phyloP scores from a whole-genome alignment of 1,140 invertebrate species.

The Cecropterus lyciades region DNA sequence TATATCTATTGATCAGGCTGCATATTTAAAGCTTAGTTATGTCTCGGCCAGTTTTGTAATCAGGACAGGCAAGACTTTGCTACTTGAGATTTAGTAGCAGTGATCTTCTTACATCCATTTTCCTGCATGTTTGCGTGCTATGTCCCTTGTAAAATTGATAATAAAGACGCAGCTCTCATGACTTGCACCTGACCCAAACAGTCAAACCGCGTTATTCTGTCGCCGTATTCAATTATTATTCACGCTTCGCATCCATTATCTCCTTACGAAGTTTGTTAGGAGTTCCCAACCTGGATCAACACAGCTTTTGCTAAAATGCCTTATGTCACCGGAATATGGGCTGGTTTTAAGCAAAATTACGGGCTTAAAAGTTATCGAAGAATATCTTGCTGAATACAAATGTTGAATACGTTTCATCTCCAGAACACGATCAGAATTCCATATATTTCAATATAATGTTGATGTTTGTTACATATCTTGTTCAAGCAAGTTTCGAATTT shows the following conservation, averaged over 20 bases:
- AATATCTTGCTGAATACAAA: neutral
- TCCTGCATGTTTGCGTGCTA: too few species aligned
- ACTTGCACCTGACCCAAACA: neutral
- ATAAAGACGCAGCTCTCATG: neutral
- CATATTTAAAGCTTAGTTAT: too few species aligned
- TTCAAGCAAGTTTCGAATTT: too few species aligned
- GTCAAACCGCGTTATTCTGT: constrained; percentile 7
- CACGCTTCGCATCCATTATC: constrained; percentile 10
- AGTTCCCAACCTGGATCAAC: constrained; percentile 2
- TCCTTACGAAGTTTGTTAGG: constrained; percentile 9
- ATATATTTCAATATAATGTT: too few species aligned
- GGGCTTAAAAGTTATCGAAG: neutral
- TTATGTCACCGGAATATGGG: neutral
- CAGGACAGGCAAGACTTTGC: too few species aligned
- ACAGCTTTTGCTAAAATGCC: constrained; percentile 1
- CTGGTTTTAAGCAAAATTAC: neutral
- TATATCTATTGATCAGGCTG: too few species aligned
- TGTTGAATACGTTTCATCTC: neutral
- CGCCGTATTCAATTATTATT: constrained; percentile 10
- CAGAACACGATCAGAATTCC: neutral
- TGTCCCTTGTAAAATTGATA: too few species aligned
- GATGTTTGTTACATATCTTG: too few species aligned
- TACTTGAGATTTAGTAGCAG: too few species aligned
- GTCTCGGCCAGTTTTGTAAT: too few species aligned
- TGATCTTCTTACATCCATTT: too few species aligned